Evolutionary conservation across 2,888 invertebrate genomes (phyloP), one percentile per base, ranked within the genome.

Genomic region (Ichneumon xanthorius): DNA sequence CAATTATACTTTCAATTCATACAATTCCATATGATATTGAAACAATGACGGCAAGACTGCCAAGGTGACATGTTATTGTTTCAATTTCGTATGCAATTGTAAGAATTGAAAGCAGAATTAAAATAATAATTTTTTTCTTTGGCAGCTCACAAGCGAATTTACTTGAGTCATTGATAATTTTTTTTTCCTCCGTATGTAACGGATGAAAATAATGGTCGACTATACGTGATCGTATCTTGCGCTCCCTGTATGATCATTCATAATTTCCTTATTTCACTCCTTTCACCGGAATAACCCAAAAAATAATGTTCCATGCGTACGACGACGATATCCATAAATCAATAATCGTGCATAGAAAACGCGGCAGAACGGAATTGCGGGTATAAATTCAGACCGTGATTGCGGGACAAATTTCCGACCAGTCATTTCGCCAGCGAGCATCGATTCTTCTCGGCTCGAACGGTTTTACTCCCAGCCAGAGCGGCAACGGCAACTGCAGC

Each of bases 371-470:
- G 4, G 22, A 26, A 68, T 22, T 1, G 30, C 5, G 16, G 48
- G 48, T 45, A 40, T 7, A 75, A 79, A 78, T 73, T n/a, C 40
- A 37, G 61, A 71, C 37, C 37, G 22, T 37, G 58, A 76, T 71
- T 58, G 63, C 73, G 70, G 53, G 14, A 76, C 75, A 80, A 80
- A 76, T 80, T 80, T 76, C 61, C 68, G 50, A 67, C 79, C 53
- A 79, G 83, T 79, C 83, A 83, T 79, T 75, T 75, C 30, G 68
- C 58, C 73, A 58, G 37, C 53, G 63, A 45, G 58, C 19, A 55
- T 75, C 82, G 71, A 87, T 89, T 84, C 53, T 88, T 87, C 87
- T 77, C 86, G 84, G 83, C 87, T 65, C 33, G 40, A 45, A 22
- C 19, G 7, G 7, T 73, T 53, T 40, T n/a, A 11, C 22, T 79